A percentile compares a stretch with the other conserved stretches of the same genome.
phyloP scores from a whole-genome alignment of 2,888 invertebrate species.

The Cephonodes hylas region DNA sequence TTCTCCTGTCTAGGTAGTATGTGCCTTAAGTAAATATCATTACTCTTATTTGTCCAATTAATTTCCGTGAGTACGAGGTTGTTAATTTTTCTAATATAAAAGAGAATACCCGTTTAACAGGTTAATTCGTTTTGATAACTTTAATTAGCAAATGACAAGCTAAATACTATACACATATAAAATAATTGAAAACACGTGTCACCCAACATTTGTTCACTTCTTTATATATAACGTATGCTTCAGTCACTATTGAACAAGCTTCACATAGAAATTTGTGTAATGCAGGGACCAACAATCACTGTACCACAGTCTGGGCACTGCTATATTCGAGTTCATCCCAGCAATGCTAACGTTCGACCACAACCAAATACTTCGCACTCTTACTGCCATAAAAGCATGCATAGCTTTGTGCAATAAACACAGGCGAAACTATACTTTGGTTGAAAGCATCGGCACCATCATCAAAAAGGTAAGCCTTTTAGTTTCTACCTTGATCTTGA shows the following conservation, averaged over 20 bases:
- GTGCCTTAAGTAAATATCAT: too few species aligned
- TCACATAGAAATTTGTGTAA: background rate
- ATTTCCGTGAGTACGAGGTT: background rate
- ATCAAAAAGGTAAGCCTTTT: constrained; percentile 12
- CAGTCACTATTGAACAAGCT: background rate
- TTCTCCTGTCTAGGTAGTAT: too few species aligned
- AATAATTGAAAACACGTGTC: too few species aligned
- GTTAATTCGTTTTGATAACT: background rate
- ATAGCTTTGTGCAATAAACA: constrained; percentile 88
- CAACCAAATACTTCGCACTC: constrained; percentile 86
- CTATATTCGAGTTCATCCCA: constrained; percentile 94
- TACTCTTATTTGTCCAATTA: background rate
- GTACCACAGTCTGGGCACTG: constrained; percentile 95
- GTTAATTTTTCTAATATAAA: background rate
- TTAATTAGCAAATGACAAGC: background rate
- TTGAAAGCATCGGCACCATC: constrained; percentile 89
- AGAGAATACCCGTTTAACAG: background rate
- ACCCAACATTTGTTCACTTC: too few species aligned
- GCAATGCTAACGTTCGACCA: constrained; percentile 96
- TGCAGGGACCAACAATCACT: constrained; percentile 89
- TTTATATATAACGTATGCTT: too few species aligned
- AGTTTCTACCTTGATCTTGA: background rate
- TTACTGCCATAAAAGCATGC: constrained; percentile 88
- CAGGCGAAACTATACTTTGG: constrained; percentile 85
- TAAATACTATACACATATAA: background rate